Evolutionary conservation across 2,113 vertebrate genomes (phyloP), one percentile per base, ranked within the genome.

Genomic region (Epinephelus moara): DNA sequence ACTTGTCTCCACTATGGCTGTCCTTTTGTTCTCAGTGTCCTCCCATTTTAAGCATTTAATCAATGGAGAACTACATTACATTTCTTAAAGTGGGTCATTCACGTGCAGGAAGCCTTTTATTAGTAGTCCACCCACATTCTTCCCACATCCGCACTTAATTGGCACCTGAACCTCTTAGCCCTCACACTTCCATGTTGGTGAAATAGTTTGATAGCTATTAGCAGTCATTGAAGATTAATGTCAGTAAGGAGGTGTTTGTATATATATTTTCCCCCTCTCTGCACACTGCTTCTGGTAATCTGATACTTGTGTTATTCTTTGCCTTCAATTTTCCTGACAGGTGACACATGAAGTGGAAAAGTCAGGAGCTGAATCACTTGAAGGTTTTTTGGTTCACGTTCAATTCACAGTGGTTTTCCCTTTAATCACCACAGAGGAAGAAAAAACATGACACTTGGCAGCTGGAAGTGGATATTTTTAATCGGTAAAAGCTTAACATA

Each of bases 331-430:
- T 75, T 66, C 27, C 15, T 81, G 78, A 77, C 72, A 78, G 49
- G 68, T 82, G 84, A 81, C 78, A 77, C 61, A 77, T 67, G 25
- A 74, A 57, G 59, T 70, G 30, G 72, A 75, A 80, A 85, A 79
- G 52, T 33, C 53, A 19, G 47, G 23, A 70, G 77, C 50, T 80
- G 59, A 85, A 72, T 74, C 13, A 82, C 30, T 52, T 49, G 23
- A 74, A 68, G n/a, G 42, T 23, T 85, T 82, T 78, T 69, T 56
- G 84, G 79, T 74, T 70, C 62, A 23, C 1, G 3, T 68, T 82
- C 84, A 78, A 57, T 64, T 74, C 57, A 27, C 55, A 5, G 70
- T 45, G 53, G 30, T 75, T 86, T 82, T 78, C 45, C 15, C 50
- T 79, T 64, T 82, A 75, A 82, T 86, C 49, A 85, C 55, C 37